A percentile compares a stretch with the other conserved stretches of the same genome.
phyloP scores from a whole-genome alignment of 2,113 vertebrate genomes.

The Octodon degus region DNA sequence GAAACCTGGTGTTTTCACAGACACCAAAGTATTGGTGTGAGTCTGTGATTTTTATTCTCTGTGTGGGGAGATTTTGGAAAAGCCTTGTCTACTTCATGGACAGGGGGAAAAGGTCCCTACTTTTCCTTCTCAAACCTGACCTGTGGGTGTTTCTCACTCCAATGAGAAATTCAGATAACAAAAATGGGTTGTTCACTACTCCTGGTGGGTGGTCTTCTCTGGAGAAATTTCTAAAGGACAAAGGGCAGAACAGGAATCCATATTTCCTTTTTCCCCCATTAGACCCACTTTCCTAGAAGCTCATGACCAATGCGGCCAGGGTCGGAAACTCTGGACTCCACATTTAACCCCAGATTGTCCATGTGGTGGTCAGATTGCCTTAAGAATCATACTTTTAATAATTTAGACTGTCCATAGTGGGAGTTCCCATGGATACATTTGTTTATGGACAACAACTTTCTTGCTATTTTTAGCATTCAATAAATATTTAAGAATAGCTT shows the following conservation, averaged over 20 bases:
- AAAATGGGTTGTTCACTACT: not conserved
- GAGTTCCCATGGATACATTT: not conserved
- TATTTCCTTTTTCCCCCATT: not conserved
- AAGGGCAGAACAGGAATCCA: not conserved
- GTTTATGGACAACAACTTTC: not conserved
- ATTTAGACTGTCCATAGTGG: not conserved
- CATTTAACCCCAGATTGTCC: not conserved
- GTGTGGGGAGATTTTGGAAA: not conserved
- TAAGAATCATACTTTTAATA: not conserved
- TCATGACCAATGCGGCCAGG: not conserved
- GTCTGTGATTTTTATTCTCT: conserved; percentile 6
- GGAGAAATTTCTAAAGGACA: not conserved
- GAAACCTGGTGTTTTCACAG: not conserved
- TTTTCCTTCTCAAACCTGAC: not conserved
- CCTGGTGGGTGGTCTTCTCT: not conserved
- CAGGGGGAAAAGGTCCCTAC: not conserved
- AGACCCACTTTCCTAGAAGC: not conserved
- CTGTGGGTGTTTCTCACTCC: not conserved
- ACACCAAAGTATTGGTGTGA: too few species aligned
- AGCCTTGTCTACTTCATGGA: not conserved
- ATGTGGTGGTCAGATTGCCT: not conserved
- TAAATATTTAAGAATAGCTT: conserved; percentile 13
- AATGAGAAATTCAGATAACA: not conserved
- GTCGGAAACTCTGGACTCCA: not conserved
- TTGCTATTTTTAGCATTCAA: not conserved